Conservation (phyloP, 2,113 vertebrate species). For the Caloenas nicobarica region DNA sequence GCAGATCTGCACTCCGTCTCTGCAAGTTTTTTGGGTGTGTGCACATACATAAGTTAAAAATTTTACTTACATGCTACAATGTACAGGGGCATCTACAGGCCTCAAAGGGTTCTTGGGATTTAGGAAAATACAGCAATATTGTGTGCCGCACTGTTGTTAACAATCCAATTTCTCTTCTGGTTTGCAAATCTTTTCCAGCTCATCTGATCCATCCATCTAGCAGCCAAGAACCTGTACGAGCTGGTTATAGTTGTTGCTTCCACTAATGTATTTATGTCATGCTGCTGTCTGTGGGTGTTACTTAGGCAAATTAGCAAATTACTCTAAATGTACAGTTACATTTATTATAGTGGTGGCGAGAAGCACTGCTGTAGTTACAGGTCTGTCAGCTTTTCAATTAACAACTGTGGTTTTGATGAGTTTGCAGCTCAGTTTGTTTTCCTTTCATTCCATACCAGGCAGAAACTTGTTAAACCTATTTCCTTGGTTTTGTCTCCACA, state of each 20-base stretch:
- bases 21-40: background rate
- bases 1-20: background rate
- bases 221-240: background rate
- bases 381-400: constrained; percentile 56
- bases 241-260: constrained; percentile 44
- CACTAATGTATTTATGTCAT: constrained; percentile 57
- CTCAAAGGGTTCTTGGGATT: background rate
- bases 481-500: background rate
- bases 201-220: constrained; percentile 39
- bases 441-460: background rate
- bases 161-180: background rate
- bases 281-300: constrained; percentile 65
- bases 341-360: constrained; percentile 36
- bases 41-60: background rate
- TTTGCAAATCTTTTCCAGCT: constrained; percentile 29
- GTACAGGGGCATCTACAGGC: background rate
- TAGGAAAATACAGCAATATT: background rate
- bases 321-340: constrained; percentile 60
- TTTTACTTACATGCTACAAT: background rate
- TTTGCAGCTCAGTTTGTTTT: constrained; percentile 32
- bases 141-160: background rate
- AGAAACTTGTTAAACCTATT: background rate
- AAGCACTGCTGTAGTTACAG: constrained; percentile 27
- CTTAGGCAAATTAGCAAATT: constrained; percentile 75
- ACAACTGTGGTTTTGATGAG: constrained; percentile 50